Evolutionary conservation across 2,888 invertebrate genomes (phyloP).

Genomic region (Agriotes lineatus): DNA sequence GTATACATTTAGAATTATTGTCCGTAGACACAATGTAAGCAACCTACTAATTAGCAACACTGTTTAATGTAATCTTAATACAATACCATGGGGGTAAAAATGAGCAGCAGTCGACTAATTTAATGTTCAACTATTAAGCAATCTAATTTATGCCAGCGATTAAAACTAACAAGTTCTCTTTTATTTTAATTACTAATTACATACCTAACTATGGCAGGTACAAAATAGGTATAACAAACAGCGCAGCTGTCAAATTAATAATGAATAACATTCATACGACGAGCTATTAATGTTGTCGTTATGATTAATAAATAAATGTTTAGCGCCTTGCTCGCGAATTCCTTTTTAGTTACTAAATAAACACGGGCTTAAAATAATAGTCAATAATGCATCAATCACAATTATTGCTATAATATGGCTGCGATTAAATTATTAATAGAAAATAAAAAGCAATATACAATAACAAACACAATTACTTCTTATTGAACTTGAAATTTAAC

Average conservation of each 20-base stretch:
- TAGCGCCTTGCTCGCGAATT: background rate
- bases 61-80: too few relatives aligned
- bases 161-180: conserved; percentile 15
- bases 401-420: conserved; percentile 1
- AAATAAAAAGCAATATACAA: conserved; percentile 13
- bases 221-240: conserved; percentile 5
- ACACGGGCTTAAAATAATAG: background rate
- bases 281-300: background rate
- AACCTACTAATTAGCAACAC: too few relatives aligned
- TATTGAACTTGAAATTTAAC: conserved; percentile 31
- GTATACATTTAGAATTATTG: too few relatives aligned
- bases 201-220: conserved; percentile 8
- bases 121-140: conserved; percentile 14
- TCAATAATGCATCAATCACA: conserved; percentile 19
- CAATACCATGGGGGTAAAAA: too few relatives aligned
- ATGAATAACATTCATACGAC: conserved; percentile 13
- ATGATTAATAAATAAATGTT: background rate
- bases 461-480: conserved; percentile 2
- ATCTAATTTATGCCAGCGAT: conserved; percentile 1
- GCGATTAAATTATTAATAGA: conserved; percentile 4
- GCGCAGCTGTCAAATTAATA: conserved; percentile 15
- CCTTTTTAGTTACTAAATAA: background rate
- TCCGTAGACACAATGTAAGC: too few relatives aligned
- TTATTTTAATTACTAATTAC: conserved; percentile 21
- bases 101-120: background rate